Percentiles rank a stretch among this genome's conserved stretches.
Evolutionary conservation across 53 echinoderm and acorn worm genomes (phyloP).

Genomic region (Pentamera pediparva): DNA sequence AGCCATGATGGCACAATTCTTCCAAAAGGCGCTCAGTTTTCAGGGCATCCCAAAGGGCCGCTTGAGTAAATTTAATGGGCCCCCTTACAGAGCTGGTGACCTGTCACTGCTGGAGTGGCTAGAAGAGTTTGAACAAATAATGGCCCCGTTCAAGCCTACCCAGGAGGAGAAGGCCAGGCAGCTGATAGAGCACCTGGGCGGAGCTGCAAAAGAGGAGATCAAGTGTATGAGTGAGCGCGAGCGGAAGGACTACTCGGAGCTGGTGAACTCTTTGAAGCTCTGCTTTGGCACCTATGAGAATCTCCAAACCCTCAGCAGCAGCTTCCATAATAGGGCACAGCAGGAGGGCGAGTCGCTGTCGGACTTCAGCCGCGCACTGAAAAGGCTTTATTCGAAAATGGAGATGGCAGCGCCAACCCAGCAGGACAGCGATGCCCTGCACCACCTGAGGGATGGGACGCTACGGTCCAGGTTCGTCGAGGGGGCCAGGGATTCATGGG

Average conservation of each 20-base stretch:
- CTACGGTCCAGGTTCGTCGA: not conserved
- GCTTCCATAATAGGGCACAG: slow-evolving; percentile 8
- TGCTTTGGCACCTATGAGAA: slow-evolving; percentile 8
- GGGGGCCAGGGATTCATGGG: slow-evolving; percentile 21
- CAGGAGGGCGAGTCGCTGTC: not conserved
- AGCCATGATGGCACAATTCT: not conserved
- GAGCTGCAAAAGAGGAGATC: slow-evolving; percentile 17
- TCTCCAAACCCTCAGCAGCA: not conserved
- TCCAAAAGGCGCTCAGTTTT: not conserved
- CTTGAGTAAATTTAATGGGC: not conserved
- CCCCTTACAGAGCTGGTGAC: not conserved
- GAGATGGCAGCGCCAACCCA: slow-evolving; percentile 10
- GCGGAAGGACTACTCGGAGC: not conserved
- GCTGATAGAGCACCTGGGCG: slow-evolving; percentile 3
- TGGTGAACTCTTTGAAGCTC: not conserved
- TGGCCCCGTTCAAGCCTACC: not conserved
- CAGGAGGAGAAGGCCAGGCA: not conserved
- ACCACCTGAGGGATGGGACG: slow-evolving; percentile 11
- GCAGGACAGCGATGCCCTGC: not conserved
- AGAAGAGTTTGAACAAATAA: slow-evolving; percentile 7
- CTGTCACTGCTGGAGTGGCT: slow-evolving; percentile 22
- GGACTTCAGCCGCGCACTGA: slow-evolving; percentile 17
- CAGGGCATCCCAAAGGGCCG: not conserved
- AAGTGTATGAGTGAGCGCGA: not conserved
- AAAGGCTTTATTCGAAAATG: slow-evolving; percentile 25